These are phyloP conservation scores for Microcebus tavaratra DNA, from an alignment of 2,113 vertebrate genomes.

Conservation along the genomic window DNA sequence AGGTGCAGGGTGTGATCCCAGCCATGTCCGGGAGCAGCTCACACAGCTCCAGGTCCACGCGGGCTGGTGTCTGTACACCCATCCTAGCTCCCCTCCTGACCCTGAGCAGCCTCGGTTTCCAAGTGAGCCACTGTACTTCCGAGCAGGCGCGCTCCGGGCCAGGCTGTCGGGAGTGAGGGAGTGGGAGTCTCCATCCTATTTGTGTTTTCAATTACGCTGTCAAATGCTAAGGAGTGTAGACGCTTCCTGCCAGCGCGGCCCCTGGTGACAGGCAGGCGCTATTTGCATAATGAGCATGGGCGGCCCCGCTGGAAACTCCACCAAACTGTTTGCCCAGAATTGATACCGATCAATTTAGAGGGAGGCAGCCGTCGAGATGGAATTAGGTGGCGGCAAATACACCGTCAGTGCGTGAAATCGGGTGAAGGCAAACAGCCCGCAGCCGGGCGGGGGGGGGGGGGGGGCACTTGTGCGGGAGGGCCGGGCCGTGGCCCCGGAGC, in stretches of 20 bases:
- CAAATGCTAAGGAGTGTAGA: fast-evolving
- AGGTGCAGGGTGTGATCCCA: background rate
- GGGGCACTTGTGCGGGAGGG: background rate
- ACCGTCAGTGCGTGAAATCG: fast-evolving
- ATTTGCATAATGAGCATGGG: fast-evolving
- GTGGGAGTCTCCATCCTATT: fast-evolving
- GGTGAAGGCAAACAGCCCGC: too few relatives aligned
- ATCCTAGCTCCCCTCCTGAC: background rate
- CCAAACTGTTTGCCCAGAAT: fast-evolving
- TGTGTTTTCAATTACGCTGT: background rate
- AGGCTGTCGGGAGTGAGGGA: too few relatives aligned
- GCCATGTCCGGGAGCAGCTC: background rate
- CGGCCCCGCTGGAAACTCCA: fast-evolving
- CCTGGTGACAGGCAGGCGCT: background rate
- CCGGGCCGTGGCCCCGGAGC: fast-evolving
- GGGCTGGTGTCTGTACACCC: background rate
- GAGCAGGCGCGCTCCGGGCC: background rate
- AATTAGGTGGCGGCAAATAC: too few relatives aligned
- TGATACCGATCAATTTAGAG: fast-evolving
- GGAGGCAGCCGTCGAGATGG: background rate
- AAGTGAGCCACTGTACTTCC: fast-evolving
- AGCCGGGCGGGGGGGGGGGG: fast-evolving
- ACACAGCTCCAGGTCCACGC: fast-evolving
- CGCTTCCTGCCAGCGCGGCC: fast-evolving
- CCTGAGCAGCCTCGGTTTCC: background rate